Percentiles rank a stretch among this genome's conserved stretches.
These are phyloP conservation scores for Escarpia spicata DNA, from an alignment of 2,888 invertebrate species.

Conservation along the genomic window DNA sequence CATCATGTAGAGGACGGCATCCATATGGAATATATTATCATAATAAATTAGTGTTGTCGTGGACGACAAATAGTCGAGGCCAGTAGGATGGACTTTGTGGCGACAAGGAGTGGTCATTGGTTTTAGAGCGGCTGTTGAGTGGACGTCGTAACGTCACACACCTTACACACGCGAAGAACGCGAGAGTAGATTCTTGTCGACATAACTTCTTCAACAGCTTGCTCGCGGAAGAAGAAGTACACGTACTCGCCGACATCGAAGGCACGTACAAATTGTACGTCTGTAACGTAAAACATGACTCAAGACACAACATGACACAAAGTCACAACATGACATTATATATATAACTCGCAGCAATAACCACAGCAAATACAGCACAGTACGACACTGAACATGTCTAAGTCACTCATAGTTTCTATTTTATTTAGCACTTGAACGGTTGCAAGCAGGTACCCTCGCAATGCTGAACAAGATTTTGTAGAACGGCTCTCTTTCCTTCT, in stretches of 20 bases:
- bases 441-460: no score
- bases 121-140: not conserved
- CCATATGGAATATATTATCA: no score
- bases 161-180: slow-evolving; percentile 1
- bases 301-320: not conserved
- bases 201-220: not conserved
- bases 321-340: not conserved
- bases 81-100: no score
- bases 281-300: not conserved
- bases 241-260: not conserved
- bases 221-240: not conserved
- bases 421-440: no score
- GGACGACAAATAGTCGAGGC: no score
- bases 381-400: no score
- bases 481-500: no score
- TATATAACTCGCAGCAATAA: not conserved
- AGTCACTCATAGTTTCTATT: no score
- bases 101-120: not conserved
- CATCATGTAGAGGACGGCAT: no score
- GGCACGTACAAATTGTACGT: not conserved
- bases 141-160: not conserved
- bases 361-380: no score
- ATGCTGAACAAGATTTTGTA: no score
- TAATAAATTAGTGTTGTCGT: no score
- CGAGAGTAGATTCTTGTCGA: not conserved